Base-by-base conservation (phyloP, 2,113 vertebrate species). In the Bufo bufo region DNA sequence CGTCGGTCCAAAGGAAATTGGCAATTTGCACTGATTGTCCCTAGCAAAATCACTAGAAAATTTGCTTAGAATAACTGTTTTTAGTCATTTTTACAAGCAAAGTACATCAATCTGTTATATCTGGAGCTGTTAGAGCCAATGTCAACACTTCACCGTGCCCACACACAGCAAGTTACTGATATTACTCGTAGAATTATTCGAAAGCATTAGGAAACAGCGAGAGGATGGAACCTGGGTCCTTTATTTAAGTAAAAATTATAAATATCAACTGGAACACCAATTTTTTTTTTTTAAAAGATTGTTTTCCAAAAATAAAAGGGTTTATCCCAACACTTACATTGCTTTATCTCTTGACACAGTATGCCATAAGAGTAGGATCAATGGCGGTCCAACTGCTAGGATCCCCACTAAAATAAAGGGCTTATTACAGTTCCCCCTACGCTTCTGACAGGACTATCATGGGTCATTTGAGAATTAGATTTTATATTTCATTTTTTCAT, bases 21-120 rank as follows among this genome's bases (percentile, higher is more conserved):
- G 87, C 87, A 89, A 84, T 89, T 84, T 89, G 71, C 74, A 78
- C 81, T 84, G 82, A 89, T 84, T 78, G 87, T 84, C 87, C 82
- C 49, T 49, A 23, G 81, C 58, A 89, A 89, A 89, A 89, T 84
- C 72, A 78, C 82, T 69, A 65, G 87, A 69, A 89, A 89, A 84
- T 78, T 84, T 89, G 87, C 74, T 84, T 56, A 43, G 72, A 84
- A 89, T 84, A 89, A 89, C 87, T 84, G 87, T 84, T 89, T 89
- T 89, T 75, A 88, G 82, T 45, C 59, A 78, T 84, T 54, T 33
- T 84, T 89, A 84, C 87, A 89, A 89, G 78, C 81, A 84, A 54
- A 69, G 71, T 75, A 71, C 80, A 88, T 77, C 80, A 83, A 82
- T 77, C 45, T 88, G 80, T 84, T 89, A 84, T 78, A 84, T 84